Conservation (phyloP, 2,888 invertebrate species). For the Craniophora ligustri region DNA sequence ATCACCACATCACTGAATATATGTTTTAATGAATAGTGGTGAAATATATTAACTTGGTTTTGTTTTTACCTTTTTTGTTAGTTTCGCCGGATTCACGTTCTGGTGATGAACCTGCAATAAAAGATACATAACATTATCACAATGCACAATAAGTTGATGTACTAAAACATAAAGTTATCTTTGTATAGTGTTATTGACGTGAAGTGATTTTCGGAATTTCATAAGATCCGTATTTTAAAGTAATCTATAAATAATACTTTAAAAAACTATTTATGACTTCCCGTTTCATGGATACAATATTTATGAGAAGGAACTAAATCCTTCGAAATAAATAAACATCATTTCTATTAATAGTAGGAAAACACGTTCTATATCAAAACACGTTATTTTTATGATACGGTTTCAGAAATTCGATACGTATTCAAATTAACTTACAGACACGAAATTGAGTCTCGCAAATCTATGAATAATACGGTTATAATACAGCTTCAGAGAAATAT, state of each 20-base stretch:
- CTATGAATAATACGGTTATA: conserved; percentile 47
- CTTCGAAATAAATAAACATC: conserved; percentile 15
- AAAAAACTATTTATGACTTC: no score
- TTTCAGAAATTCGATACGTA: conserved; percentile 16
- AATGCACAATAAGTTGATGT: conserved; percentile 8
- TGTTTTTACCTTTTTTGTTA: conserved; percentile 83
- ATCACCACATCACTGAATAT: conserved; percentile 55
- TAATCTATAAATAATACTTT: no score
- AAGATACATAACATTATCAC: conserved; percentile 32
- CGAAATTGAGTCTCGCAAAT: conserved; percentile 23
- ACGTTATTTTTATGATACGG: conserved; percentile 32
- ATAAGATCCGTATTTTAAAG: no score
- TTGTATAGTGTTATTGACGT: background rate
- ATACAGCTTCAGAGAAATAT: conserved; percentile 29
- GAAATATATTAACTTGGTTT: conserved; percentile 29
- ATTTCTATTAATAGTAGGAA: conserved; percentile 23
- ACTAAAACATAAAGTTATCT: background rate
- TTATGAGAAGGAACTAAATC: conserved; percentile 22
- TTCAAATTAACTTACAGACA: conserved; percentile 30
- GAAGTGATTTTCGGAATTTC: no score
- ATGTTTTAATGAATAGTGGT: conserved; percentile 52
- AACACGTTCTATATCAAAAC: conserved; percentile 31
- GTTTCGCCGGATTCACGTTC: conserved; percentile 79
- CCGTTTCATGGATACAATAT: background rate
- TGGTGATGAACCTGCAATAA: conserved; percentile 81